Evolutionary conservation across 2,797 vertebrate species (phyloP), one percentile per base, ranked within the genome.

Genomic region (Threskiornis aethiopicus): DNA sequence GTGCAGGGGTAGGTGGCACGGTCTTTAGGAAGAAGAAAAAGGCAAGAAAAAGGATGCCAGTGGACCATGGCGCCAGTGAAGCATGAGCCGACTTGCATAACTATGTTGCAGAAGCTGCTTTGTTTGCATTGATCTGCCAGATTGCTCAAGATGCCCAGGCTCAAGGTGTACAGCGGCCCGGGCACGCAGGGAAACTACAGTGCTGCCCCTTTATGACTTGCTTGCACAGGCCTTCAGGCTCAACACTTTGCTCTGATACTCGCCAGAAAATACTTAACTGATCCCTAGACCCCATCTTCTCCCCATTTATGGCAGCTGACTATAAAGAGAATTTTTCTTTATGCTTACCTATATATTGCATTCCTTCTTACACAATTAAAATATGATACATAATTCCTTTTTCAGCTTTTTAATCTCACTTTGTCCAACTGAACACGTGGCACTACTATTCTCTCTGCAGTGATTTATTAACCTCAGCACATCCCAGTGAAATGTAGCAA

Each of bases 101-200:
- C 58, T 13, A 4, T 41, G 31, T 72, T 85, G 54, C 54, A 85
- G 41, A 71, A 87, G 52, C 17, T 44, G 72, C 37, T 80, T 75
- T 79, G 37, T 64, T 58, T 90, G 71, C 8, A 14, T 51, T 78
- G 73, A n/a, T 84, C 35, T 82, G 52, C 46, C 41, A 2, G 4
- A 9, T 64, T 67, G 35, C 44, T 72, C 58, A 42, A 84, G 66
- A 33, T 16, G 44, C 46, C 51, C 4, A 10, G 77, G 72, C 21
- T 29, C 0, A 0, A 41, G 24, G 39, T 6, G 42, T 26, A 25
- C 28, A 59, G 25, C 4, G 0, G 11, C 35, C 46, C 61, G 37
- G 42, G 42, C 26, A 52, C 0, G 2, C 44, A 29, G 24, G 16
- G 16, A 71, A 76, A 24, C 52, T 42, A 49, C 31, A 62, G 17